phyloP scores from a whole-genome alignment of 1,140 invertebrate genomes.

The Megalonaias nervosa region DNA sequence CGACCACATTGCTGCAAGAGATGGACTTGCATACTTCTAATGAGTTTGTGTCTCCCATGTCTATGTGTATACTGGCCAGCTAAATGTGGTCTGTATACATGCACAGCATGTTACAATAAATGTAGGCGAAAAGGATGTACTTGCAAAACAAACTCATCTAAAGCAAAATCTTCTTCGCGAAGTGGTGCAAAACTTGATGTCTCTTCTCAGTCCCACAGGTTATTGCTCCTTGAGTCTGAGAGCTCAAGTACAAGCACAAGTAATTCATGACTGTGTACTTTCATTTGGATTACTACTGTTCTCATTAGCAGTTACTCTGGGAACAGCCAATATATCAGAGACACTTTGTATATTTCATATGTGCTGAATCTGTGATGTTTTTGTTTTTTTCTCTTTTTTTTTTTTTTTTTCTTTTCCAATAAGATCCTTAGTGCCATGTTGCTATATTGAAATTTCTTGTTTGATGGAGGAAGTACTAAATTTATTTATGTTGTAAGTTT shows the following conservation, averaged over 20 bases:
- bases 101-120: constrained; percentile 86
- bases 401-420: too few species aligned
- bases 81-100: constrained; percentile 82
- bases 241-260: constrained; percentile 26
- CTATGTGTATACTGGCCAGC: constrained; percentile 94
- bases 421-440: too few species aligned
- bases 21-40: constrained; percentile 87
- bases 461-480: too few species aligned
- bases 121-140: constrained; percentile 81
- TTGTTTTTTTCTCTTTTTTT: too few species aligned
- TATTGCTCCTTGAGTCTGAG: constrained; percentile 33
- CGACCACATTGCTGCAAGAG: constrained; percentile 79
- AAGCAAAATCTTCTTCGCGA: constrained; percentile 34
- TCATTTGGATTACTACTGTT: too few species aligned
- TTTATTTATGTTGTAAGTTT: too few species aligned
- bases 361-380: too few species aligned
- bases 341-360: too few species aligned
- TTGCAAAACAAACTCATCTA: constrained; percentile 45
- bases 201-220: constrained; percentile 24
- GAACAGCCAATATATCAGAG: too few species aligned
- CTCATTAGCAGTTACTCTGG: too few species aligned
- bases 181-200: constrained; percentile 17
- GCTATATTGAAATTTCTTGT: too few species aligned
- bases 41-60: constrained; percentile 86
- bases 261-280: constrained; percentile 13